phyloP scores from a whole-genome alignment of 1,140 invertebrate genomes.

The Lamellibrachia luymesi region DNA sequence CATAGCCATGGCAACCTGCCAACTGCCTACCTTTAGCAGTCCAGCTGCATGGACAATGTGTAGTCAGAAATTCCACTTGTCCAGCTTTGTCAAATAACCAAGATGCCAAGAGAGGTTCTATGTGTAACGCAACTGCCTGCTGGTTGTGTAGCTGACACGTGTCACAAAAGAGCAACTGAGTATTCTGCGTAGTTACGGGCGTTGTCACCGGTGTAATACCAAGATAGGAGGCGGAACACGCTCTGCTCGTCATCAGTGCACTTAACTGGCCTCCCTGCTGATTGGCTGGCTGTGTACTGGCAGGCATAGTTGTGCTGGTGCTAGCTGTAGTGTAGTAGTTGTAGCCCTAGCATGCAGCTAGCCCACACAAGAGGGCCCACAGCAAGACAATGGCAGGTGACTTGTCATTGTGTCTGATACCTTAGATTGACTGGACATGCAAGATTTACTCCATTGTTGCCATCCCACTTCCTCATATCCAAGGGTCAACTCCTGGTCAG shows the following conservation, averaged over 20 bases:
- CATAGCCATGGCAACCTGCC: background rate
- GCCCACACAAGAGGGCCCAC: background rate
- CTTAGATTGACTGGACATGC: background rate
- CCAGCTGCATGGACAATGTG: background rate
- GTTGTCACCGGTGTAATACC: background rate
- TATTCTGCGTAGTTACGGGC: constrained; percentile 3
- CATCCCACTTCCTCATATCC: background rate
- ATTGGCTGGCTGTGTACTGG: background rate
- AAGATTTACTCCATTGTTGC: background rate
- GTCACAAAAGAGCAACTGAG: constrained; percentile 4
- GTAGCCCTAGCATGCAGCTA: background rate
- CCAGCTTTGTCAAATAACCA: background rate
- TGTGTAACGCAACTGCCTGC: background rate
- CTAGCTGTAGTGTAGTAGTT: background rate
- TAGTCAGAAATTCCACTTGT: background rate
- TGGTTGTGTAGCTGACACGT: background rate
- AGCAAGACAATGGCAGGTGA: background rate
- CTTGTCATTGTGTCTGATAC: background rate
- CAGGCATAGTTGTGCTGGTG: background rate
- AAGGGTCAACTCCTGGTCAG: background rate
- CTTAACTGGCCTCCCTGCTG: background rate
- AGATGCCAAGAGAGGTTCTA: background rate
- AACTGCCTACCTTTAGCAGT: constrained; percentile 1
- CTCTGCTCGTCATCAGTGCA: background rate
- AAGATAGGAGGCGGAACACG: background rate